Base-by-base conservation (phyloP, 2,888 invertebrate genomes). In the Bellardia pandia region DNA sequence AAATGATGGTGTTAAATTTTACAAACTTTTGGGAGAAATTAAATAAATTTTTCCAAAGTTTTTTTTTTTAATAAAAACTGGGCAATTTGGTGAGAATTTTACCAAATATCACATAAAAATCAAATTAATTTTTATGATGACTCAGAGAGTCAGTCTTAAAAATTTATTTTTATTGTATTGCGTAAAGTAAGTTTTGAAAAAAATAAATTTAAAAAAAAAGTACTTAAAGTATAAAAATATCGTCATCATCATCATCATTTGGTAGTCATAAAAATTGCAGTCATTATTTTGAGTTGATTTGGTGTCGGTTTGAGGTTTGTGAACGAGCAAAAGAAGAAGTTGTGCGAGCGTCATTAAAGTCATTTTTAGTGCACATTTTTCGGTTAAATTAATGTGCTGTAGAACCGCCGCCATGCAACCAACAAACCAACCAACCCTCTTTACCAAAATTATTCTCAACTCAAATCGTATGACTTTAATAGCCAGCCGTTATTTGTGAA, bases 1-100 rank as follows among this genome's bases (percentile, higher is more conserved):
- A 56, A 30, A 89, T 86, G 88, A 89, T 85, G 89, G 86, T 88
- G 88, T 89, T 88, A 90, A 89, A 56, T 16, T 48, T 64, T 48
- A 8, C 14, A 33, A n/a, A 42, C 48, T 33, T 37, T 40, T 33
- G 7, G 11, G 2, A 11, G 3, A 66, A 16, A 42, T 42, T 2
- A 69, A 53, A 14, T 64, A n/a, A 30, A 37, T 56, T 48, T 51
- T 72, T 72, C 64, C 23, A 1, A 33, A 89, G 89, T 16, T 64
- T 80, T 88, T 16, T 64, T 80, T 88, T 90, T 89, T 90, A 89
- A 85, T 86, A 89, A 90, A 42, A 45, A 9, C 6, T 9, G 3
- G 13, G 11, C 45, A 45, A 11, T 45, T 45, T 45, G 45, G 13
- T 45, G 56, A 16, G 56, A 56, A 16, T 16, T 56, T 56, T 23